Evolutionary conservation across 2,888 invertebrate genomes (phyloP).

Genomic region (Acrocera orbiculus): DNA sequence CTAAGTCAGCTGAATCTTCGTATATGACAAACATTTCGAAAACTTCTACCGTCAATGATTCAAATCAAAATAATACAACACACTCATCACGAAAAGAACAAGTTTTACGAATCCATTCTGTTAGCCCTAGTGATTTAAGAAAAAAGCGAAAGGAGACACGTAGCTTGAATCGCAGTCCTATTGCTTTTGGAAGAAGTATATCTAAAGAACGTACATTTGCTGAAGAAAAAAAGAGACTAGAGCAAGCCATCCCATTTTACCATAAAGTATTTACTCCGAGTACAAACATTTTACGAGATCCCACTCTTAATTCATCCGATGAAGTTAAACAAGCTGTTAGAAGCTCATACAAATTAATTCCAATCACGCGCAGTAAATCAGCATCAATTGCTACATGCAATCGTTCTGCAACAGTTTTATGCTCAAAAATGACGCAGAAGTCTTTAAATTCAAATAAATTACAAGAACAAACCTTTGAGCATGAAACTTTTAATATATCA

Average conservation of each 20-base stretch:
- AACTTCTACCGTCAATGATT: slow-evolving; percentile 7
- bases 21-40: slow-evolving; percentile 4
- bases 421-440: too few species aligned
- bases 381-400: too few species aligned
- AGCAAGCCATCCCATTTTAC: slow-evolving; percentile 25
- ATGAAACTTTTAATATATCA: too few species aligned
- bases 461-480: too few species aligned
- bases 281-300: slow-evolving; percentile 31
- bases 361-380: slow-evolving; percentile 25
- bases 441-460: too few species aligned
- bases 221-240: slow-evolving; percentile 35
- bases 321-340: slow-evolving; percentile 37
- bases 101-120: slow-evolving; percentile 19
- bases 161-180: slow-evolving; percentile 29
- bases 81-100: slow-evolving; percentile 17
- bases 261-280: slow-evolving; percentile 27
- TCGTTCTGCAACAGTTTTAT: too few species aligned
- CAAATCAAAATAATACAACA: slow-evolving; percentile 16
- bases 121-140: slow-evolving; percentile 21
- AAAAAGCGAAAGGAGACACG: slow-evolving; percentile 16
- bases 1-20: slow-evolving; percentile 26
- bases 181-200: slow-evolving; percentile 31
- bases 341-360: slow-evolving; percentile 25
- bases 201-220: slow-evolving; percentile 42
- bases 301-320: slow-evolving; percentile 39